Base-by-base conservation (phyloP, 2,113 vertebrate species). In the Phycodurus eques region DNA sequence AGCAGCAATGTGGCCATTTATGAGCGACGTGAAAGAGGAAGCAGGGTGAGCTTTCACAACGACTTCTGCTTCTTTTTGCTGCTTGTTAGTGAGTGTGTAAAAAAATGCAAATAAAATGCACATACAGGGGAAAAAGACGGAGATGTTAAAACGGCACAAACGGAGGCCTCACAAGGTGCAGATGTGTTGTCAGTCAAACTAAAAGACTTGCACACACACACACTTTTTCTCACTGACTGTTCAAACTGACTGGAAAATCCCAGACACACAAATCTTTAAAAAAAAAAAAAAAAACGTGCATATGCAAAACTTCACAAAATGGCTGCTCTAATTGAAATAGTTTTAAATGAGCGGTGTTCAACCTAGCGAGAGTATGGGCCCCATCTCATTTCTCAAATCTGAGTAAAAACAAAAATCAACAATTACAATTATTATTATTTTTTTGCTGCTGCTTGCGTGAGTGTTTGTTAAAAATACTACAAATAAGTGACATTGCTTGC, bases 1-100 rank as follows among this genome's bases (percentile, higher is more conserved):
- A 7, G 35, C 35, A 17, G 51, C 12, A 4, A 49, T 9, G 22
- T 31, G 14, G 8, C 43, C 61, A 11, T 43, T 60, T 60, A 33
- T 60, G 31, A 63, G 75, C 67, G 87, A 88, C 83, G 78, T 72
- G 62, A 86, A 89, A 85, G 77, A 79, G 86, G 87, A 88, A 90
- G 83, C 57, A 63, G 31, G 44, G 67, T 31, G 66, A 51, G 54
- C 79, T 88, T 87, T 87, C 84, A 83, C 78, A 88, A 87, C 77
- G 73, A 74, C 85, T 88, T 90, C 89, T 88, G 83, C 74, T 74
- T 71, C 77, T 73, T 79, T 56, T 59, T 61, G 44, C 73, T 59
- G 70, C 43, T 5, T 17, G 14, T 53, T 17, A 53, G 19, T 10
- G 20, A 35, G 59, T 33, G 3, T 9, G 27, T 22, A 60, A 33